These are phyloP conservation scores for Perca schrenkii DNA, from an alignment of 2,113 vertebrate genomes.

Conservation along the genomic window DNA sequence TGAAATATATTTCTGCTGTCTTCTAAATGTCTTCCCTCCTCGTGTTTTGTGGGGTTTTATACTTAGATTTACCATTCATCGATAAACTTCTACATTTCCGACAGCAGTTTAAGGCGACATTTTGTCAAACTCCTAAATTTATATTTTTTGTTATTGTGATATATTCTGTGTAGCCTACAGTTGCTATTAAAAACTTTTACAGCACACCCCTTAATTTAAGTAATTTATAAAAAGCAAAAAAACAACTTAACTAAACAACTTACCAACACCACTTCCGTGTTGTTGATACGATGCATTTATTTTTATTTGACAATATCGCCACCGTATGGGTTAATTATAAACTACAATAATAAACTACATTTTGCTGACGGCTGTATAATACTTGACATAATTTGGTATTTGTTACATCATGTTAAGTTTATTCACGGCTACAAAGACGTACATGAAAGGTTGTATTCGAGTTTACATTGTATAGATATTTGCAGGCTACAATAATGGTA, in stretches of 20 bases:
- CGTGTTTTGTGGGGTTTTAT: not conserved
- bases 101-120: not conserved
- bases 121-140: not conserved
- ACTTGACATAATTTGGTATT: not conserved
- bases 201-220: not conserved
- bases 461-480: too few relatives aligned
- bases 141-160: not conserved
- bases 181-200: too few relatives aligned
- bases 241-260: not conserved
- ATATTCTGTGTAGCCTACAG: fast-evolving
- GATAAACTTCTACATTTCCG: fast-evolving
- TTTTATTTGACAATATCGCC: slow-evolving; percentile 7
- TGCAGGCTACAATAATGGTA: not conserved
- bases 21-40: fast-evolving
- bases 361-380: not conserved
- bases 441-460: too few relatives aligned
- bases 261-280: slow-evolving; percentile 5
- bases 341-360: slow-evolving; percentile 15
- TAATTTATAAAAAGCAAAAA: not conserved
- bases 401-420: not conserved
- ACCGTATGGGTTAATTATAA: not conserved
- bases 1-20: fast-evolving
- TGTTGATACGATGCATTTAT: not conserved
- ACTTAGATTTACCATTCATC: not conserved
- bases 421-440: not conserved